Conservation (phyloP, 2,888 invertebrate genomes). For the Zaprionus lineosus region DNA sequence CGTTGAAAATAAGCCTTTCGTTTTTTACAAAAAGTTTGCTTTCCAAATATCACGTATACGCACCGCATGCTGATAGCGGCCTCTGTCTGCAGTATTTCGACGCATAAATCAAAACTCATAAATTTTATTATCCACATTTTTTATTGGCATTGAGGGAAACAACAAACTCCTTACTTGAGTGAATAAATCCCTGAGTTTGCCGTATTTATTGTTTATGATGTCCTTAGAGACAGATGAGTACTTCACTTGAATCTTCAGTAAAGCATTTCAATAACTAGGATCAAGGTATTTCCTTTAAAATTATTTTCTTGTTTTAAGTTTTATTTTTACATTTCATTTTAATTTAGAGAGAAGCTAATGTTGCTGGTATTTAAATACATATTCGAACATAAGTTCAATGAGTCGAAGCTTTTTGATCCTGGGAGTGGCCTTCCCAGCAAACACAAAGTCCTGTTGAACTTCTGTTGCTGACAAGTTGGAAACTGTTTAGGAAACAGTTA, state of each 20-base stretch:
- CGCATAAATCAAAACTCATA: slow-evolving; percentile 52
- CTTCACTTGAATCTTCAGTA: too few species aligned
- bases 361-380: too few species aligned
- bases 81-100: slow-evolving; percentile 8
- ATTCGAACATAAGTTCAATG: too few species aligned
- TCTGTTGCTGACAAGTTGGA: too few species aligned
- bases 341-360: too few species aligned
- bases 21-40: slow-evolving; percentile 9
- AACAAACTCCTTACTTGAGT: background rate
- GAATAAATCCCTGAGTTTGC: background rate
- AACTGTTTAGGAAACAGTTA: too few species aligned
- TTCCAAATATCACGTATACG: slow-evolving; percentile 29
- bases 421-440: too few species aligned
- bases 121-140: slow-evolving; percentile 36
- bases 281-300: too few species aligned
- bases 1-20: slow-evolving; percentile 29
- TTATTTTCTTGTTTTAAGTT: too few species aligned
- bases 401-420: too few species aligned
- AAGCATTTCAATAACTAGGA: background rate
- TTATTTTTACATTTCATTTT: too few species aligned
- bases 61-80: slow-evolving; percentile 22
- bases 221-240: background rate
- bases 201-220: background rate
- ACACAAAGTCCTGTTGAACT: too few species aligned
- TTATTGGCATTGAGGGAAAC: background rate